A percentile compares a stretch with the other conserved stretches of the same genome.
Evolutionary conservation across 2,888 invertebrate species (phyloP).

Genomic region (Euplexia lucipara): DNA sequence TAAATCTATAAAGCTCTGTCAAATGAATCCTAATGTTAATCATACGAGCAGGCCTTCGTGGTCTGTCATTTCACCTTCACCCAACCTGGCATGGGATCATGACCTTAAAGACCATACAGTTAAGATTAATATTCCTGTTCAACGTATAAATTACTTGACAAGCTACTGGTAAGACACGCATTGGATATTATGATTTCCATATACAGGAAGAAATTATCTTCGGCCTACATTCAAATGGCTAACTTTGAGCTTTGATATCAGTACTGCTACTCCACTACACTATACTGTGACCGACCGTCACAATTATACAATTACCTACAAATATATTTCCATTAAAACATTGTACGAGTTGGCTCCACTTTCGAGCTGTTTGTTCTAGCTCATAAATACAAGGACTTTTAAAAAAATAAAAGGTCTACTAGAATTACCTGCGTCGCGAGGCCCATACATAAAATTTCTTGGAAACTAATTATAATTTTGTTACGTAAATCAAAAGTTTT

Average conservation of each 20-base stretch:
- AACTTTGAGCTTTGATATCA: neutral
- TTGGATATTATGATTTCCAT: constrained; percentile 38
- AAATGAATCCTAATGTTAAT: constrained; percentile 43
- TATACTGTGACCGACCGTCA: no score
- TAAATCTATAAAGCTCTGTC: constrained; percentile 15
- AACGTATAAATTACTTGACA: constrained; percentile 19
- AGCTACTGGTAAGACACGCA: constrained; percentile 26
- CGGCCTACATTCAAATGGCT: neutral
- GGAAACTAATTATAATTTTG: no score
- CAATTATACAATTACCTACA: no score
- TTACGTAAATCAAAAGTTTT: no score
- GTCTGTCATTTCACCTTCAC: constrained; percentile 39
- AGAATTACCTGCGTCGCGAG: no score
- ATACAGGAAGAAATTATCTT: constrained; percentile 14
- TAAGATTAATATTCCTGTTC: constrained; percentile 36
- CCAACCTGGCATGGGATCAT: constrained; percentile 19
- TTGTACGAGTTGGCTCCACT: no score
- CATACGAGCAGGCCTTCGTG: constrained; percentile 1
- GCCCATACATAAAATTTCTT: no score
- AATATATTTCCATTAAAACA: no score
- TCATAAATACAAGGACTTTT: no score
- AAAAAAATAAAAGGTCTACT: no score
- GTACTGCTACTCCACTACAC: neutral
- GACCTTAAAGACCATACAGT: constrained; percentile 18
- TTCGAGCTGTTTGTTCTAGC: no score